Evolutionary conservation across 2,888 invertebrate species (phyloP), one percentile per base, ranked within the genome.

Genomic region (Pterostichus niger): DNA sequence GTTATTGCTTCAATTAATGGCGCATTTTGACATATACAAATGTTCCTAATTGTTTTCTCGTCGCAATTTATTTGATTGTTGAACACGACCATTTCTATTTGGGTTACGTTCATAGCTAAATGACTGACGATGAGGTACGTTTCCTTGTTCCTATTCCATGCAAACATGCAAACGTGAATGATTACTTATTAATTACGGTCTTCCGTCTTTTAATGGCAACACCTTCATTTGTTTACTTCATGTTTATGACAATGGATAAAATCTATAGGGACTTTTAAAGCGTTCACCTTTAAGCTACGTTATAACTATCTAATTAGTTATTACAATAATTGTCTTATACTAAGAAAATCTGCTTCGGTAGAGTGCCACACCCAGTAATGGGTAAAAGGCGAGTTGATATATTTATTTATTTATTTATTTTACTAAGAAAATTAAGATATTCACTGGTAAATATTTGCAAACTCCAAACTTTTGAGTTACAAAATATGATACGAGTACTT

Each of bases 131-230:
- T 40, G 40, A 40, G 35, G 64, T 33, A 33, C 64, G 10, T 64
- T 31, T 56, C 24, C 56, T 56, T 46, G 44, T 71, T 71, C 68
- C 17, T 40, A 40, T 71, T 71, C 68, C 44, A 13, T 13, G 64
- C 31, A 64, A 64, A 64, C 64, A 64, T 64, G 64, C 64, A 64
- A 64, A 64, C 33, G 10, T 64, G 64, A 64, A 64, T 64, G 35
- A 64, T 64, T n/a, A 33, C 35, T 64, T 64, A 64, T 64, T 64
- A 64, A 64, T 64, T 64, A 24, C 59, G 59, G 6, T n/a, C 17
- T 61, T 68, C 9, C 10, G 40, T 68, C 64, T 68, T n/a, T 17
- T 46, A 71, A 71, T 44, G 15, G 3, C 44, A 44, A 44, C 44
- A 11, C 44, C 68, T 71, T 40, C 68, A 71, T 71, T 46, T 46